phyloP scores from a whole-genome alignment of 2,113 vertebrate genomes.

The Xiphophorus maculatus region DNA sequence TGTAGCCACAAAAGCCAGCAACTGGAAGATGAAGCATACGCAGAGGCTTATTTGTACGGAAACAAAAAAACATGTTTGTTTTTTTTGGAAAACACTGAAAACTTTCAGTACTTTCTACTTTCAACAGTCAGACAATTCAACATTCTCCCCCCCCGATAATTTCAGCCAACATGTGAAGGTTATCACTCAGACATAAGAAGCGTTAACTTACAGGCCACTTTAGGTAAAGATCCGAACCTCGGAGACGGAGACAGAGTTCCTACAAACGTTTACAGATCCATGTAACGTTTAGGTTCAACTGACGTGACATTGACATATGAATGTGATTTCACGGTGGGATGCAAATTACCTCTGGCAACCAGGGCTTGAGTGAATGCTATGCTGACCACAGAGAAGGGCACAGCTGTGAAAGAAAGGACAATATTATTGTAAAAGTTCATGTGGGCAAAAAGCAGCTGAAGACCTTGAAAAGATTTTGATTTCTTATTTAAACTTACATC shows the following conservation, averaged over 20 bases:
- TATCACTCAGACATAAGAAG: neutral
- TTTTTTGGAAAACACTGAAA: neutral
- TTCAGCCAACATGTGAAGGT: neutral
- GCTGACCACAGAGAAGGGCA: slow-evolving; percentile 86
- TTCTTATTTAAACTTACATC: slow-evolving; percentile 83
- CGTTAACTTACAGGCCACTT: slow-evolving; percentile 88
- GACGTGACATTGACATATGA: neutral
- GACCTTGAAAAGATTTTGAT: neutral
- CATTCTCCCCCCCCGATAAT: neutral
- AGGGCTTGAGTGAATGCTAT: slow-evolving; percentile 86
- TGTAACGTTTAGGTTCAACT: neutral
- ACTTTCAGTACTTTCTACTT: neutral
- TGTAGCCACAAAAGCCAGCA: slow-evolving; percentile 87
- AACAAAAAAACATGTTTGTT: neutral
- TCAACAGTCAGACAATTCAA: neutral
- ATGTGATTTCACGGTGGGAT: neutral
- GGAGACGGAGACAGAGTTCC: slow-evolving; percentile 83
- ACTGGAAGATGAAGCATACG: slow-evolving; percentile 74
- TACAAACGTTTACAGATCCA: slow-evolving; percentile 53
- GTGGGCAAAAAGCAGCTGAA: neutral
- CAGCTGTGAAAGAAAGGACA: slow-evolving; percentile 74
- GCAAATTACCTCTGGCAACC: slow-evolving; percentile 85
- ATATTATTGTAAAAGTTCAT: neutral
- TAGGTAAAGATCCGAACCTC: slow-evolving; percentile 86
- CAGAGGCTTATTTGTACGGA: neutral